Evolutionary conservation across 1,140 invertebrate genomes (phyloP), one percentile per base, ranked within the genome.

Genomic region (Arctopsyche grandis): DNA sequence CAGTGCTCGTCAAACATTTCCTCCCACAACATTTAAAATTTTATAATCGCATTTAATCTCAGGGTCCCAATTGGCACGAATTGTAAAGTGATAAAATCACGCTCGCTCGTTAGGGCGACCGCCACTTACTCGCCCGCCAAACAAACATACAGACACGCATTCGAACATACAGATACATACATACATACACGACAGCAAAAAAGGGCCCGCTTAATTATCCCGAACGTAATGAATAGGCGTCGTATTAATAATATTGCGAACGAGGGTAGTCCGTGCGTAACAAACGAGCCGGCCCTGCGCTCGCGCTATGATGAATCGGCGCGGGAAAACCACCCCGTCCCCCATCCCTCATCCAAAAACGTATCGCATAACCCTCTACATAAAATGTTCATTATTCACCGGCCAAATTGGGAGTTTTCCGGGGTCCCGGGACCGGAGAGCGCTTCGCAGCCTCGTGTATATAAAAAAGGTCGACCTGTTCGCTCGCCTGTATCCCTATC

Each of bases 331-430:
- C 12, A 1, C 24, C 5, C 10, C 19, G 52, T 58, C 48, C 48
- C 9, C 9, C 4, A 19, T 21, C 19, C 24, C 10, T 24, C 10
- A 14, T 66, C 10, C 48, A 10, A 12, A 52, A 16, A 14, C 48
- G 48, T 52, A 52, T 14, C 48, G 48, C 48, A 16, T 16, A 52
- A 52, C 48, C 48, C 48, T 52, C n/a, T 21, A 26, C 63, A 26
- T 26, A 66, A 26, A 66, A 26, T 22, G 21, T 66, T 66, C 63
- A 66, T 66, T 66, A 66, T 66, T 66, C 63, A 66, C 21, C 63
- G 21, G 9, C 5, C 63, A 66, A 66, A 66, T 66, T 66, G 22
- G 63, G 63, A 66, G 24, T 29, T 66, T 66, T 66, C 24, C 22
- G 63, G 21, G 63, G 19, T n/a, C 21, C 56, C 5, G 16, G 12